Base-by-base conservation (phyloP, 1,140 invertebrate species). In the Condylostylus longicornis region DNA sequence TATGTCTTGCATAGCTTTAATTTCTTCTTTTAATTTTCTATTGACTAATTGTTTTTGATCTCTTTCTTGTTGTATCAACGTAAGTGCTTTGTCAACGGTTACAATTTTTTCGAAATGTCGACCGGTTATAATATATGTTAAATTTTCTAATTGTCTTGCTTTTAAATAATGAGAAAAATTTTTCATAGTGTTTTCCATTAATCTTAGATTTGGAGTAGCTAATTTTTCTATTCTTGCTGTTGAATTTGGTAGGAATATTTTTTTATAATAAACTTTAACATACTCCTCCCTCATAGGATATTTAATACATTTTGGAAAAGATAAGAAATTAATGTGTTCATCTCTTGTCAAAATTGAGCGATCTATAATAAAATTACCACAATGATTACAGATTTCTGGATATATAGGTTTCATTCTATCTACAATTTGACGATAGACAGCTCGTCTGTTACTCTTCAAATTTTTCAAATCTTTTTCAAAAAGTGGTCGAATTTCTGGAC, bases 281-380 rank as follows among this genome's bases (percentile, higher is more conserved):
- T 37, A 43, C 5, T 48, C 35, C 10, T 38, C 18, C 21, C 40
- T 30, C 1, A 32, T 41, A 18, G 42, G 45, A 1, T 37, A 19
- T 6, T 48, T 38, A 38, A 54, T 43, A 33, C 45, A 49, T 18
- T 51, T 54, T 21, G 57, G 57, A 3, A 51, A 52, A 9, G 57
- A 44, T 21, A 59, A 28, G 20, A 46, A 51, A 9, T 50, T 54
- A 0, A 51, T 49, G 33, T 60, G 57, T 30, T 59, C 57, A 19
- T 50, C 44, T 3, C 48, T 41, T 14, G 51, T 51, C n/a, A 60
- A 23, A 18, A 57, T 46, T 38, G 55, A 51, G 5, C 57, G 43
- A 33, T 60, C 54, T 10, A 59, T 50, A 7, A 59, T 51, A 13
- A 57, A 48, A 22, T 54, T 50, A 6, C 51, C 54, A 1, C 45